phyloP scores from a whole-genome alignment of 2,888 invertebrate genomes.

The Xanthorhoe spadicearia region DNA sequence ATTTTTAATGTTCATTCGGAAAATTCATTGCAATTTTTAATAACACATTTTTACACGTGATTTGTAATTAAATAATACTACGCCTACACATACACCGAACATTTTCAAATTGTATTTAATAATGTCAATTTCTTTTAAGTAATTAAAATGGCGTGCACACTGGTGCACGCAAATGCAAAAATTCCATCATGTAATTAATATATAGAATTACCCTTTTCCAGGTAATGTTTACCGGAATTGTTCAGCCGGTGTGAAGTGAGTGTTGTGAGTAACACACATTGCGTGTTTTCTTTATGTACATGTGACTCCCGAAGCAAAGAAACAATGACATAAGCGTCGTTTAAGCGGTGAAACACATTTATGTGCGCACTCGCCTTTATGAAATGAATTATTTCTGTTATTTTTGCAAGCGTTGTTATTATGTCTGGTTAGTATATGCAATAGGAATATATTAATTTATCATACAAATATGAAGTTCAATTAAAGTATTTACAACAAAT shows the following conservation, averaged over 20 bases:
- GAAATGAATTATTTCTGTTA: slow-evolving; percentile 3
- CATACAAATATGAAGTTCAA: neutral
- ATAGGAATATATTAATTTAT: slow-evolving; percentile 3
- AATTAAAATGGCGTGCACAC: too few species aligned
- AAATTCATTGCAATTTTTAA: too few species aligned
- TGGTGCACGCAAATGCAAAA: too few species aligned
- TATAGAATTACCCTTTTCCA: neutral
- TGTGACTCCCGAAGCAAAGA: slow-evolving; percentile 36
- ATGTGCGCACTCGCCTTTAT: slow-evolving; percentile 18
- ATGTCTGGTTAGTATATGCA: slow-evolving; percentile 22
- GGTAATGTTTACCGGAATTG: neutral
- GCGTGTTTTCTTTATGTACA: slow-evolving; percentile 31
- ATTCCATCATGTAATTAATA: neutral
- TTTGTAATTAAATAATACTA: too few species aligned
- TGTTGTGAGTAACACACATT: neutral
- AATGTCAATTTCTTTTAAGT: too few species aligned
- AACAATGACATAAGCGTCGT: slow-evolving; percentile 21
- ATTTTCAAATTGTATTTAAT: too few species aligned
- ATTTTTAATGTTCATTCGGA: too few species aligned
- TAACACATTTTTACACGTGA: too few species aligned
- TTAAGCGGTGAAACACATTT: slow-evolving; percentile 15
- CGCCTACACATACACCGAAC: too few species aligned
- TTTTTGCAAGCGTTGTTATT: slow-evolving; percentile 2
- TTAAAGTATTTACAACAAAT: too few species aligned
- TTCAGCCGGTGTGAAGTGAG: neutral